These are phyloP conservation scores for Nemapogon koenigi DNA, from an alignment of 2,888 invertebrate species.

Conservation along the genomic window DNA sequence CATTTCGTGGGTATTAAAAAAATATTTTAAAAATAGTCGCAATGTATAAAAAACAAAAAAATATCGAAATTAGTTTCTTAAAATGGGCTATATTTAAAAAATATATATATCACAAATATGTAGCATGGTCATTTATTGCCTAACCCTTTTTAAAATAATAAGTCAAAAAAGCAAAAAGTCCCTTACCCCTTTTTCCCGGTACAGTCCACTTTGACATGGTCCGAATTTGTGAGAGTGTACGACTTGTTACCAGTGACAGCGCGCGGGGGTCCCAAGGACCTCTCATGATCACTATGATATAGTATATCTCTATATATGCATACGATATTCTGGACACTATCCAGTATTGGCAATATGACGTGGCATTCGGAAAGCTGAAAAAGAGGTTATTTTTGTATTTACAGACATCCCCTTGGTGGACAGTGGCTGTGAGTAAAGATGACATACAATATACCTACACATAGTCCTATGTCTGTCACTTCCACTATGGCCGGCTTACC, in stretches of 20 bases:
- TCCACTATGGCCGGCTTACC: too few relatives aligned
- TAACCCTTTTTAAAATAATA: too few relatives aligned
- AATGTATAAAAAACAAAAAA: too few relatives aligned
- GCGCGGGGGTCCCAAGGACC: conserved; percentile 56
- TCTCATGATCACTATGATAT: conserved; percentile 69
- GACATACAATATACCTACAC: too few relatives aligned
- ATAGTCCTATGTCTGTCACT: too few relatives aligned
- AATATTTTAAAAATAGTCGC: too few relatives aligned
- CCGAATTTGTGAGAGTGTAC: conserved; percentile 70
- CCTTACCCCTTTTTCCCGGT: conserved; percentile 35
- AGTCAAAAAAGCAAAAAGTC: background rate
- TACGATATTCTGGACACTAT: conserved; percentile 31
- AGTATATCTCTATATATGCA: conserved; percentile 74
- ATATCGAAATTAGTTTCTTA: too few relatives aligned
- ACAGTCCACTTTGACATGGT: conserved; percentile 76
- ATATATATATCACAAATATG: too few relatives aligned
- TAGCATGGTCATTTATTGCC: too few relatives aligned
- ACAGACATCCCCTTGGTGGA: background rate
- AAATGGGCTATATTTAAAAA: too few relatives aligned
- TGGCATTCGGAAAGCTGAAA: conserved; percentile 58
- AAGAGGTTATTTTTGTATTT: conserved; percentile 7
- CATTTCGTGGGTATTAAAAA: too few relatives aligned
- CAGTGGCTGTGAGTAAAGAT: too few relatives aligned
- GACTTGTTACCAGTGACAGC: conserved; percentile 58
- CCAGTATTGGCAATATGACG: conserved; percentile 30